Conservation (phyloP, 2,797 vertebrate genomes). For the Ficedula albicollis region DNA sequence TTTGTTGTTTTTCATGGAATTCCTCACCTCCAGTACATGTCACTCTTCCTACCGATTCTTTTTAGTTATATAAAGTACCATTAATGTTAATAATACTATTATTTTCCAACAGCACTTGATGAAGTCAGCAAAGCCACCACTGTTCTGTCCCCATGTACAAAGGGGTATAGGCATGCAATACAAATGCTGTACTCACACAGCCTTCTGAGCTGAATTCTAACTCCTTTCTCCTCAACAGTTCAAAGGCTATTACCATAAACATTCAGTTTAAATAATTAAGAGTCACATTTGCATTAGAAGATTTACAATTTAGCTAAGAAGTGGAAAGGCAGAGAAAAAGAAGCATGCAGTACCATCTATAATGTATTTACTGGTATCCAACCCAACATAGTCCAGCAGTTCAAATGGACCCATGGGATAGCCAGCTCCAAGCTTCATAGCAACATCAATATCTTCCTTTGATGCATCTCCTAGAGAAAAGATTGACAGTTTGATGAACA, state of each 20-base stretch:
- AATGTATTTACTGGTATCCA: conserved; percentile 94
- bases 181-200: background rate
- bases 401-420: conserved; percentile 98
- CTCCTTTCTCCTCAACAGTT: background rate
- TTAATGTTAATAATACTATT: background rate
- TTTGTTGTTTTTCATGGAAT: background rate
- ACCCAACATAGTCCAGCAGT: conserved; percentile 92
- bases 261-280: conserved; percentile 5
- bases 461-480: conserved; percentile 87
- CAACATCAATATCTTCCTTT: conserved; percentile 96
- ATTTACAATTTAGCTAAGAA: background rate
- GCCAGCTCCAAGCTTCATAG: conserved; percentile 94
- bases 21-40: background rate
- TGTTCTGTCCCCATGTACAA: background rate
- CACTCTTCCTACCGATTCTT: background rate
- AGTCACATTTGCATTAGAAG: background rate
- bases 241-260: background rate
- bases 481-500: conserved; percentile 64
- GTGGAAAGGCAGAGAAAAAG: background rate
- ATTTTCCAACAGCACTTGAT: background rate
- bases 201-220: background rate
- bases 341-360: conserved; percentile 83
- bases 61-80: background rate
- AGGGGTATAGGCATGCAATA: background rate
- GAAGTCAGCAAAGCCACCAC: background rate